Evolutionary conservation across 2,888 invertebrate genomes (phyloP), one percentile per base, ranked within the genome.

Genomic region (Epinotia brunnichana): DNA sequence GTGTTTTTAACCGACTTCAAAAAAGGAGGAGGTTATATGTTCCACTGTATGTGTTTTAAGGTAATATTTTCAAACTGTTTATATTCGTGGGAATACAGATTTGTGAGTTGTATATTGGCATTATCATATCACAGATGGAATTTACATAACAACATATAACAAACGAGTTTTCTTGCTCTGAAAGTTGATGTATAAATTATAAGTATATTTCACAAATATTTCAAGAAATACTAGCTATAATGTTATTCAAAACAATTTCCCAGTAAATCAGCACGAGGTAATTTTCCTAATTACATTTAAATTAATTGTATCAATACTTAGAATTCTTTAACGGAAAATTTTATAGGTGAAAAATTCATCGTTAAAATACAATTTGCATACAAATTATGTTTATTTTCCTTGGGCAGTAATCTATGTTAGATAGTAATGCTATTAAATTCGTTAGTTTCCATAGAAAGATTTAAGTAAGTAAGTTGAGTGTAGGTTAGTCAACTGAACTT

Each of bases 351-450:
- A 64, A 35, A 54, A 15, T 21, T 4, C n/a, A 54, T 62, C 56
- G 35, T 70, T 64, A 51, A 57, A 70, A 57, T 57, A 17, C 51
- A 35, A 57, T 69, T 51, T 51, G 48, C 70, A 39, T 24, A 53
- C 21, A 21, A 24, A n/a, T 53, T 2, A 7, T 61, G n/a, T 69
- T 11, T 39, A 68, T 35, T 51, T 69, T 53, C 39, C 35, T 39
- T 15, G n/a, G 35, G 64, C 17, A 39, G 3, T 19, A 59, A 60
- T 51, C 21, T 69, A 9, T 39, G 13, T 35, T 15, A 57, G 57
- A 59, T 51, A 57, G 48, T 62, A 48, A 35, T 19, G 19, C 10
- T 17, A 62, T 62, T 13, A 44, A 3, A 44, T 19, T 53, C 10
- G 21, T 59, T 13, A 51, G 35, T 68, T 68, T 51, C 51, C 59